Evolutionary conservation across 2,888 invertebrate genomes (phyloP), one percentile per base, ranked within the genome.

Genomic region (Pteria penguin): DNA sequence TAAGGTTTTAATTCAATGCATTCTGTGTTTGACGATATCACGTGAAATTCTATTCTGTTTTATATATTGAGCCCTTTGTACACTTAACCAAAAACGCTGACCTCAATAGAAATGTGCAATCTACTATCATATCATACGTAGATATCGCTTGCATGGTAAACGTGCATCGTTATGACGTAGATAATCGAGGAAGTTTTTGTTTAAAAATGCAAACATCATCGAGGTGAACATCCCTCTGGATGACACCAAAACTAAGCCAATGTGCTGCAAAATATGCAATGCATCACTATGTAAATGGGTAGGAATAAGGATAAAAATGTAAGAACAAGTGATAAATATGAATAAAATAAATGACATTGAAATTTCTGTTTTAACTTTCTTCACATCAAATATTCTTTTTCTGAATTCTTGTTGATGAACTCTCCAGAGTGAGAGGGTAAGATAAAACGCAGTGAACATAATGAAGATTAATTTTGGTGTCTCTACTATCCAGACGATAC

Each of bases 401-500:
- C 58, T 29, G 2, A 62, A 55, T 1, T 62, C 55, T 24, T 55
- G 55, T 54, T 67, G 69, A 32, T 74, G 63, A 18, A 78, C 22
- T 18, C 57, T 62, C 4, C 11, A 61, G 4, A 79, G 57, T 2
- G 79, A 62, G 5, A 68, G 8, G 5, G 67, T 8, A 2, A 78
- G 54, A 29, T 67, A 75, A n/a, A 67, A 2, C 2, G 75, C 8
- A 0, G 66, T 33, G 3, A 57, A 52, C 1, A 71, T 11, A 14
- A 79, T 27, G 32, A 77, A 68, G 4, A 76, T n/a, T 22, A 81
- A 36, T 45, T 76, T 78, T 1, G 77, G 70, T 11, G 63, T 36
- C 26, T 78, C 73, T 22, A 81, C 14, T 1, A 83, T 76, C 83
- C 83, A 83, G 22, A 74, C 72, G 1, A 72, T 68, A 2, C 74